Percentiles rank a stretch among this genome's conserved stretches.
phyloP scores from a whole-genome alignment of 2,888 invertebrate genomes.

The Cacoxenus indagator region DNA sequence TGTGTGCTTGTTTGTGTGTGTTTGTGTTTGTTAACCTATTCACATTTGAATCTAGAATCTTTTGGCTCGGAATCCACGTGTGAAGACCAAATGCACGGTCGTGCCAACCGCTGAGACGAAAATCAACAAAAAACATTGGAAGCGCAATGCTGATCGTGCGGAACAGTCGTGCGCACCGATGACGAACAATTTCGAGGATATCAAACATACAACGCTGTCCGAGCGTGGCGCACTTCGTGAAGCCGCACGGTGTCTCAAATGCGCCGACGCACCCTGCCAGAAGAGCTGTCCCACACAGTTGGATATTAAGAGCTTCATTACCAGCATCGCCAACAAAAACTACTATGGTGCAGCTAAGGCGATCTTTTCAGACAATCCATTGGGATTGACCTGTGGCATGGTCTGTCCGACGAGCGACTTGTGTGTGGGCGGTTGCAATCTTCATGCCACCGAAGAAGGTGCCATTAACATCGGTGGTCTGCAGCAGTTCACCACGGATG shows the following conservation, averaged over 20 bases:
- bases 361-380: slow-evolving; percentile 96
- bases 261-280: slow-evolving; percentile 97
- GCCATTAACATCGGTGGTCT: slow-evolving; percentile 98
- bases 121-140: slow-evolving; percentile 93
- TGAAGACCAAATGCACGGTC: slow-evolving; percentile 81
- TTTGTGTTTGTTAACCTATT: no score
- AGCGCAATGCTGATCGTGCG: slow-evolving; percentile 89
- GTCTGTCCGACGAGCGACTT: slow-evolving; percentile 99
- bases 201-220: slow-evolving; percentile 96
- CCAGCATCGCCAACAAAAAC: slow-evolving; percentile 97
- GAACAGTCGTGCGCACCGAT: slow-evolving; percentile 74
- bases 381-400: slow-evolving; percentile 97
- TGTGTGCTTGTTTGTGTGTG: no score
- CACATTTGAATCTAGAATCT: slow-evolving; percentile 80
- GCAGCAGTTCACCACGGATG: slow-evolving; percentile 97
- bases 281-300: slow-evolving; percentile 98
- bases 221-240: slow-evolving; percentile 94
- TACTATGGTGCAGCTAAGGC: slow-evolving; percentile 97
- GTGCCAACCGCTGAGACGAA: slow-evolving; percentile 91
- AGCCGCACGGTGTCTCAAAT: slow-evolving; percentile 90
- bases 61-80: slow-evolving; percentile 86
- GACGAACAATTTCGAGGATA: slow-evolving; percentile 93
- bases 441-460: slow-evolving; percentile 96
- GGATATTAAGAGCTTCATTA: slow-evolving; percentile 96
- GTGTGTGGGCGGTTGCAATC: slow-evolving; percentile 97